Evolutionary conservation across 2,888 invertebrate genomes (phyloP), one percentile per base, ranked within the genome.

Genomic region (Drosophila eohydei): DNA sequence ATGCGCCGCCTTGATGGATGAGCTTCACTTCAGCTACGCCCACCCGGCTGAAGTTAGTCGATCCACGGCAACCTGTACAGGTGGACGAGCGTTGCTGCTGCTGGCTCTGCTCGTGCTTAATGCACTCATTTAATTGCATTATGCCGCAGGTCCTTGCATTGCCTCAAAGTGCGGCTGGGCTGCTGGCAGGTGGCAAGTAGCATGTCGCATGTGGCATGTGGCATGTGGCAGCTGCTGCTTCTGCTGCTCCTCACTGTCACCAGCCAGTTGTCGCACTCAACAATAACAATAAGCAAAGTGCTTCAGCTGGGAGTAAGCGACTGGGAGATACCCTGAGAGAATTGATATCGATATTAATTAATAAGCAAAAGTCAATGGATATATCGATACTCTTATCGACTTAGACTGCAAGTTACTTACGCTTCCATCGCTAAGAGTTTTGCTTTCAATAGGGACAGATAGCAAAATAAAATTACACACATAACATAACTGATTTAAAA

Each of bases 101-200:
- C 71, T 58, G 43, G 64, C 64, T 48, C 48, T n/a, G 48, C 48
- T 30, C n/a, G n/a, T 30, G 59, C 88, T 86, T 78, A 80, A 83
- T 87, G 87, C 83, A 86, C 78, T 90, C 90, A 80, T 87, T 88
- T 90, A 87, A 87, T 87, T 87, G 87, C 90, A 87, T 87, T 87
- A 90, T 90, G 87, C 87, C 89, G 77, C 87, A 83, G 87, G 87
- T 73, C 41, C 76, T 86, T 76, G 78, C 87, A 72, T 70, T 68
- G 79, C 73, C 69, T 65, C 58, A 56, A 62, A 69, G 54, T 52
- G 71, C 51, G 69, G 40, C 76, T 52, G 44, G 54, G 61, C 66
- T 58, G 65, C 65, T 72, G 62, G 64, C 69, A 73, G 44, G 46
- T 64, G 56, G 68, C 60, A 52, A 9, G 57, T 61, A 36, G 43